These are phyloP conservation scores for Lordiphosa collinella DNA, from an alignment of 1,140 invertebrate species.

Conservation along the genomic window DNA sequence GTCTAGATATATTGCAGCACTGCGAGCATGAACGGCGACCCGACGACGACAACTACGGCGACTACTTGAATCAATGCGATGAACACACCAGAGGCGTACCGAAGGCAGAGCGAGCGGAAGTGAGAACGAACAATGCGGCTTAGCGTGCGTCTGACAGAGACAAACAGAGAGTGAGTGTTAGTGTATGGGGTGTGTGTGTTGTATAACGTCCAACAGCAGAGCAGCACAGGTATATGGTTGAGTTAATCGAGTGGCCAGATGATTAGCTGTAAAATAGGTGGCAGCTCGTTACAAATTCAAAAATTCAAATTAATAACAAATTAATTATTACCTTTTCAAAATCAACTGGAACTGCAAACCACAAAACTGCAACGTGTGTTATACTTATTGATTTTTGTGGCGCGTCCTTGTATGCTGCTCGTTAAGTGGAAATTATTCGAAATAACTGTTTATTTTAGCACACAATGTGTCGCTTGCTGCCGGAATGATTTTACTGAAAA, in stretches of 20 bases:
- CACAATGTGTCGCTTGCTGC: conserved; percentile 62
- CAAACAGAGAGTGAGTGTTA: not conserved
- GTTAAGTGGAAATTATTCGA: too few relatives aligned
- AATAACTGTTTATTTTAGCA: conserved; percentile 28
- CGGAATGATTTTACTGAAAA: conserved; percentile 58
- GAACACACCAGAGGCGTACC: conserved; percentile 1
- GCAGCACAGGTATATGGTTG: conserved; percentile 19
- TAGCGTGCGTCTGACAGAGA: conserved; percentile 31
- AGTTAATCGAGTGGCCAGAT: conserved; percentile 47
- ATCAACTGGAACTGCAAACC: too few relatives aligned
- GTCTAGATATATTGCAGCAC: conserved; percentile 72
- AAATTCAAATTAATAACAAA: conserved; percentile 11
- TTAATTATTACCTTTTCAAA: too few relatives aligned
- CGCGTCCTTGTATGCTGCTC: conserved; percentile 6
- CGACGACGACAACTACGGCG: conserved; percentile 68
- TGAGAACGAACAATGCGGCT: conserved; percentile 17
- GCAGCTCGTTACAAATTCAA: conserved; percentile 38
- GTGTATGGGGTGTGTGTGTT: conserved; percentile 38
- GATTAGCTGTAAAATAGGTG: conserved; percentile 28
- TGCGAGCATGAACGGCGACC: conserved; percentile 70
- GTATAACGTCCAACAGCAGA: conserved; percentile 38
- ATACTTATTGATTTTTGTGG: conserved; percentile 6
- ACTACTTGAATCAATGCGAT: conserved; percentile 43
- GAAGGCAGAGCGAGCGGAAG: conserved; percentile 24
- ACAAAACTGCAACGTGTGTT: too few relatives aligned